A percentile compares a stretch with the other conserved stretches of the same genome.
These are phyloP conservation scores for Hydropsyche betteni DNA, from an alignment of 2,888 invertebrate genomes.

Conservation along the genomic window DNA sequence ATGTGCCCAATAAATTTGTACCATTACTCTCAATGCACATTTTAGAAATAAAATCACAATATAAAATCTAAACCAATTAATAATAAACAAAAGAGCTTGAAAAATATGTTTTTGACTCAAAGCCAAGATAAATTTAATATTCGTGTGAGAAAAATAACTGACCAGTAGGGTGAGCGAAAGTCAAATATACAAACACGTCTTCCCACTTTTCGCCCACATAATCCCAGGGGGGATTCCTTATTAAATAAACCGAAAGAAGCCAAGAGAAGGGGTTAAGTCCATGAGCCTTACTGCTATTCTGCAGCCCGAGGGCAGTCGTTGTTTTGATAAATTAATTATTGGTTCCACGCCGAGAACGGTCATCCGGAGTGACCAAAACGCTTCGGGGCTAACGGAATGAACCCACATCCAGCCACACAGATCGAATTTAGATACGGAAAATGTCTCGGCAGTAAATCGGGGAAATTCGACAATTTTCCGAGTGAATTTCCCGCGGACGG, in stretches of 20 bases:
- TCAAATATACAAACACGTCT: conserved; percentile 22
- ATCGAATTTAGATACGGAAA: conserved; percentile 23
- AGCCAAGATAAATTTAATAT: neutral
- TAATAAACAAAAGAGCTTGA: neutral
- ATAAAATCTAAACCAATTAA: neutral
- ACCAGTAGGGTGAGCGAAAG: neutral
- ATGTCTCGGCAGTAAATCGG: conserved; percentile 6
- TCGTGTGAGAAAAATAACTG: neutral
- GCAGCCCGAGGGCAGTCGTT: conserved; percentile 34
- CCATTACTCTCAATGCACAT: neutral
- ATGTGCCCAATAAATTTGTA: neutral
- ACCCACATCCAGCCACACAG: neutral
- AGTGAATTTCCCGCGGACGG: neutral
- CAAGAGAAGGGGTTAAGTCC: conserved; percentile 31
- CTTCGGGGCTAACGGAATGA: conserved; percentile 7
- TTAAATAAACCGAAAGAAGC: conserved; percentile 39
- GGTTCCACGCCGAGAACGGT: conserved; percentile 30
- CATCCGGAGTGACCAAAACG: conserved; percentile 38
- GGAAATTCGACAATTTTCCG: conserved; percentile 1
- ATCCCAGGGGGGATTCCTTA: conserved; percentile 34
- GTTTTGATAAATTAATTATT: conserved; percentile 48
- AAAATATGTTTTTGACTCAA: neutral
- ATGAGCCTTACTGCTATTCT: conserved; percentile 35
- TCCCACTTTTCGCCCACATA: conserved; percentile 23
- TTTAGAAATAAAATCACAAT: too few species aligned